Base-by-base conservation (phyloP, 1,140 invertebrate species). In the Halictus rubicundus region DNA sequence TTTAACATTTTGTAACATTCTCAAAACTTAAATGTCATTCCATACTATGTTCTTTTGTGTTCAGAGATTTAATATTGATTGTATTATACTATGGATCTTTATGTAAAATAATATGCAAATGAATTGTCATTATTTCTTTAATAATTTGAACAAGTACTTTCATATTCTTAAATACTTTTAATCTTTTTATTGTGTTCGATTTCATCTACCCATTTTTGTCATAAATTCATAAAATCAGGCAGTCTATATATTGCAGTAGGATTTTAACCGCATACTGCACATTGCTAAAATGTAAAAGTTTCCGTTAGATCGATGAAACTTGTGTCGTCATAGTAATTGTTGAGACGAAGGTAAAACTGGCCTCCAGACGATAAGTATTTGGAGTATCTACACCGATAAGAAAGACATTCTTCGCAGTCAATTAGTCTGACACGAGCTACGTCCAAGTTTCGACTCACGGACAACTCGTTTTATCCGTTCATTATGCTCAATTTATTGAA, bases 301-400 rank as follows among this genome's bases (percentile, higher is more conserved):
- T 21, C 4, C 7, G 21, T n/a, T 57, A 0, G n/a, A 57, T 23
- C 1, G n/a, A 2, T n/a, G 54, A n/a, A 57, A n/a, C 8, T n/a
- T n/a, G 54, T n/a, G 54, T 57, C 21, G 12, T 10, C 52, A n/a
- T 54, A 7, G 52, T 21, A n/a, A n/a, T 9, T 57, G 8, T n/a
- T n/a, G 21, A 9, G 21, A n/a, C 7, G 5, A 57, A 57, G 21
- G 6, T 57, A 57, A n/a, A 57, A n/a, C 7, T 6, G 19, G 52
- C 6, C 52, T 54, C 54, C 6, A 2, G 1, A 14, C 59, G 25
- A 27, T 78, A 61, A 74, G 60, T 66, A 73, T 46, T 77, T 39
- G 8, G 27, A 25, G 46, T 61, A 46, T 12, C 8, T 42, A 52
- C 3, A 21, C 59, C 23, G 68, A 81, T 78, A 81, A 72, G 39